These are phyloP conservation scores for Heliconius nattereri DNA, from an alignment of 1,140 invertebrate genomes.

Conservation along the genomic window DNA sequence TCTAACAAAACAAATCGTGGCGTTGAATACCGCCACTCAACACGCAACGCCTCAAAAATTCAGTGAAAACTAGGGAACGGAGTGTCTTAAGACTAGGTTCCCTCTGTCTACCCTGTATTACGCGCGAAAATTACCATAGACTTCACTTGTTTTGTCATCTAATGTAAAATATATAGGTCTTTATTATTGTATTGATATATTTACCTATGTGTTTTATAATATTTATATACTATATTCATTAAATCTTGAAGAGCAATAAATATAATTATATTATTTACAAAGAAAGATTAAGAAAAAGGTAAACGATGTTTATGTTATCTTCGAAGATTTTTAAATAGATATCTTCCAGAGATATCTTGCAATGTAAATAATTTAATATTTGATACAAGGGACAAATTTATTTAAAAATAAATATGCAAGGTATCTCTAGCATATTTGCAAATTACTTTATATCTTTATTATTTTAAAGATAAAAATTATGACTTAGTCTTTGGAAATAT, in stretches of 20 bases:
- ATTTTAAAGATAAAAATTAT: neutral
- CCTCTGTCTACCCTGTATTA: too few relatives aligned
- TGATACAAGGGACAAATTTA: neutral
- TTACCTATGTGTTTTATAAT: too few relatives aligned
- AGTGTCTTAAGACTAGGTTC: too few relatives aligned
- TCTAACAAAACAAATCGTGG: too few relatives aligned
- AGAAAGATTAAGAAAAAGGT: neutral
- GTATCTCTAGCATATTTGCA: neutral
- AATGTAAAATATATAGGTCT: too few relatives aligned
- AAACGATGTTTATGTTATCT: slow-evolving; percentile 8
- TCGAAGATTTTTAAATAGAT: neutral
- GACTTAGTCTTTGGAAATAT: neutral
- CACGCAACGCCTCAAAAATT: too few relatives aligned
- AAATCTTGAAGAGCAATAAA: neutral
- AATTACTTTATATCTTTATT: slow-evolving; percentile 1
- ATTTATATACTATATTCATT: too few relatives aligned
- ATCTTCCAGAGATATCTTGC: neutral
- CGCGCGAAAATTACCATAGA: too few relatives aligned
- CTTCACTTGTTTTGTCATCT: too few relatives aligned
- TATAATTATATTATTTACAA: slow-evolving; percentile 1
- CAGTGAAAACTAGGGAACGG: too few relatives aligned
- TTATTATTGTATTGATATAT: too few relatives aligned
- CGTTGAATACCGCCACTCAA: too few relatives aligned
- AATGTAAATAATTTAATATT: slow-evolving; percentile 11
- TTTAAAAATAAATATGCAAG: neutral